Evolutionary conservation across 2,113 vertebrate genomes (phyloP), one percentile per base, ranked within the genome.

Genomic region (Stegostoma tigrinum): DNA sequence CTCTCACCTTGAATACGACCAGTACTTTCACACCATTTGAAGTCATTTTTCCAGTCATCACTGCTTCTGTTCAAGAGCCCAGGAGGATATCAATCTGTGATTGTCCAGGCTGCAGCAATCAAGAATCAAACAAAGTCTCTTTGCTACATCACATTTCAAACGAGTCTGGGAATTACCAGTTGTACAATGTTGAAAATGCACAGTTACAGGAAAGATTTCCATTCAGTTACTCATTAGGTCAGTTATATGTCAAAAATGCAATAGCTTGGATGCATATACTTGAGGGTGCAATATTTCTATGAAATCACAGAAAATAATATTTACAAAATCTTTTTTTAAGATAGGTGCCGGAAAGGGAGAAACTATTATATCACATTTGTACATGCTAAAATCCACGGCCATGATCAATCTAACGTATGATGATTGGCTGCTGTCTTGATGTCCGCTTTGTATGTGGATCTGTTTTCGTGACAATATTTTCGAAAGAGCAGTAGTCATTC

Each of bases 1-100:
- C 67, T 70, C 66, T 94, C 93, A 70, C 38, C 38, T 94, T 70
- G 93, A 45, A 45, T 24, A 23, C 66, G 45, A 70, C 67, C 10
- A 12, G 93, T 42, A 94, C 67, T 94, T 94, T 68, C 38, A 94
- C n/a, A 70, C 61, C 38, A n/a, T 94, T 38, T 19, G 42, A 67
- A 94, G 66, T 45, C 23, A 68, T 94, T 94, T 94, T 38, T 38
- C 91, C 66, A 93, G 55, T 34, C 90, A 93, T n/a, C 45, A 48
- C 38, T 87, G 45, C 21, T 87, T 87, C 24, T 87, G n/a, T 87
- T 87, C 85, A 55, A 55, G 86, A 90, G 52, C 27, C 86, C 45
- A 30, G 87, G 27, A 34, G 48, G 8, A 34, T 61, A 90, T 30
- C 87, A 90, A 34, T 17, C 55, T 90, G 48, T 61, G 23, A 90